Base-by-base conservation (phyloP, 2,888 invertebrate genomes). In the Noctua janthe region DNA sequence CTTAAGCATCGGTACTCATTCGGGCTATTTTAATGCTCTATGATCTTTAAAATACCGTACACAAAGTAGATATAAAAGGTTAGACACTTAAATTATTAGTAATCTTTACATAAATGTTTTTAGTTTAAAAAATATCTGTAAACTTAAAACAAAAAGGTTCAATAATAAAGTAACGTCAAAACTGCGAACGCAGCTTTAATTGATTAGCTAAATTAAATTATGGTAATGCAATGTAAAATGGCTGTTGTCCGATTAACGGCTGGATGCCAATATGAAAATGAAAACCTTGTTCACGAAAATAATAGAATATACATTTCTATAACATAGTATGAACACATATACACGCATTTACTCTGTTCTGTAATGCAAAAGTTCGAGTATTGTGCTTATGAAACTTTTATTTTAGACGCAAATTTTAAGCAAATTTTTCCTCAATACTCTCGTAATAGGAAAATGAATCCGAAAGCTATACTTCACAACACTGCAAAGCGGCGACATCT, bases 401-500 rank as follows among this genome's bases (percentile, higher is more conserved):
- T 74, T 77, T 79, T 64, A 77, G n/a, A 67, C 20, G 59, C 79
- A 79, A 73, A 62, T 76, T 69, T 80, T 78, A 66, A 74, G n/a
- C n/a, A 71, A 79, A 72, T 71, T 82, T 80, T 86, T 81, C 81
- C 81, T 81, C 71, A 80, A 86, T 79, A 74, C 73, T 59, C 59
- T 23, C n/a, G 54, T 82, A 80, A 83, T 85, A 79, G 69, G 80
- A 82, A 86, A 88, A 86, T 86, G 80, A 86, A 88, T 90, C 73
- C 73, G 49, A 78, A 83, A 86, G 80, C 88, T 76, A 72, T 78
- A 81, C 80, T 88, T 76, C 67, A 75, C 75, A 79, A 81, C 71
- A 79, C 69, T 88, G 78, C 74, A 82, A 89, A 89, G 90, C 91
- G 87, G 91, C 89, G 89, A 90, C 92, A 91, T 92, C 90, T 90